Conservation (phyloP, 2,888 invertebrate species). For the Chromoteleia sp. region DNA sequence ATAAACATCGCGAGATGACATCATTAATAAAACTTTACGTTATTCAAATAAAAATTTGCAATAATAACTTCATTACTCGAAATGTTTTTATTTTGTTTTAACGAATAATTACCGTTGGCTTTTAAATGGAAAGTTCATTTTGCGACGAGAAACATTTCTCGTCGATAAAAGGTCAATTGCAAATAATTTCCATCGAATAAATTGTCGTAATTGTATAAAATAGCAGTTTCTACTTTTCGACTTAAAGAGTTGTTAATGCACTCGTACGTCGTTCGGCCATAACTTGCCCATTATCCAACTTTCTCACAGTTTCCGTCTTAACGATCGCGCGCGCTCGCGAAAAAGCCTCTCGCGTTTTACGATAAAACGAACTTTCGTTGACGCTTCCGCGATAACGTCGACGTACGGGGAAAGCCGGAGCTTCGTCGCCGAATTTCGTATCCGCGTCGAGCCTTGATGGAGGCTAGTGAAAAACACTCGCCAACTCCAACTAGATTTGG, state of each 20-base stretch:
- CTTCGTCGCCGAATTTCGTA: conserved; percentile 51
- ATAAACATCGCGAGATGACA: too few relatives aligned
- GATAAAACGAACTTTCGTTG: conserved; percentile 82
- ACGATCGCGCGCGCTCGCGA: conserved; percentile 67
- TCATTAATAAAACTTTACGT: too few relatives aligned
- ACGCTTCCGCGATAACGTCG: conserved; percentile 80
- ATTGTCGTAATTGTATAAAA: conserved; percentile 48
- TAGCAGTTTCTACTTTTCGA: conserved; percentile 70
- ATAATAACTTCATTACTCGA: too few relatives aligned
- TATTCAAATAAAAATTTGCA: too few relatives aligned
- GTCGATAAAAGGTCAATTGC: neutral
- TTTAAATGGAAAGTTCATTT: too few relatives aligned
- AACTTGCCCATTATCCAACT: conserved; percentile 83
- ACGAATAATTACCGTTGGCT: too few relatives aligned
- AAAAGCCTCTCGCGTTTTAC: conserved; percentile 73
- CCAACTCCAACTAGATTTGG: conserved; percentile 27
- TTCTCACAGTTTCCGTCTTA: conserved; percentile 69
- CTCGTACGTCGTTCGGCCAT: conserved; percentile 77
- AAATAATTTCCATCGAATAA: conserved; percentile 18
- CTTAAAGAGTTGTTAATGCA: conserved; percentile 80
- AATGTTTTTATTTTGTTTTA: too few relatives aligned
- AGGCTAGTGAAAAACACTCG: conserved; percentile 43
- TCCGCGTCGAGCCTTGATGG: conserved; percentile 25
- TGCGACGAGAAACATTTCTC: too few relatives aligned
- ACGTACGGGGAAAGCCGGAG: conserved; percentile 64